Evolutionary conservation across 2,888 invertebrate genomes (phyloP), one percentile per base, ranked within the genome.

Genomic region (Andrena camellia): DNA sequence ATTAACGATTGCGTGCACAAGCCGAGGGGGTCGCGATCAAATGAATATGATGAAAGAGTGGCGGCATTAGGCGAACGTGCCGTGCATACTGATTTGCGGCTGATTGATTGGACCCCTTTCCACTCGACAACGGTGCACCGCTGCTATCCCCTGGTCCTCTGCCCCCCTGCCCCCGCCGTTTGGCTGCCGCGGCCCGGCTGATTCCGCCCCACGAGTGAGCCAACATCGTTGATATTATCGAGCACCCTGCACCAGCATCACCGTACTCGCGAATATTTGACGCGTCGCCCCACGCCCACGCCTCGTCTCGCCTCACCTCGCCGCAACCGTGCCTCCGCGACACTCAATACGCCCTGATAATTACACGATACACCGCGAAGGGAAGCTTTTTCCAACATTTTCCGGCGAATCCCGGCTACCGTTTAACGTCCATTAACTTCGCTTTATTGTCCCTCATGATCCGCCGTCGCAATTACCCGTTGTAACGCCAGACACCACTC

Each of bases 21-120:
- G 85, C 86, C 82, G 84, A 85, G 87, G 86, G 89, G 90, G 91
- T 91, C 88, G 90, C 90, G 93, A 93, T 94, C 93, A 92, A 93
- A 94, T 93, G 94, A 93, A 94, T 94, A 93, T 92, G 93, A 94
- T 94, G 94, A 93, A 93, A 94, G 93, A 93, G 93, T 94, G 92
- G 92, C 90, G 90, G 94, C 93, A 94, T 94, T 94, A 94, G 92
- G 91, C 89, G 92, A 91, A 94, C 94, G 94, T 94, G 94, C 92
- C 91, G 92, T 93, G 94, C 94, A 94, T 94, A 93, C 94, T 93
- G 94, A 94, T 94, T 94, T 93, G 91, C 88, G 93, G 93, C 93
- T 93, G 93, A 94, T 93, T 93, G 93, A 94, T 94, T 92, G 93
- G 92, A 91, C 90, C 93, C 92, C 93, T 92, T 93, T 91, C 90